Conservation (phyloP, 2,888 invertebrate species). For the Hirtodrosophila alboralis region DNA sequence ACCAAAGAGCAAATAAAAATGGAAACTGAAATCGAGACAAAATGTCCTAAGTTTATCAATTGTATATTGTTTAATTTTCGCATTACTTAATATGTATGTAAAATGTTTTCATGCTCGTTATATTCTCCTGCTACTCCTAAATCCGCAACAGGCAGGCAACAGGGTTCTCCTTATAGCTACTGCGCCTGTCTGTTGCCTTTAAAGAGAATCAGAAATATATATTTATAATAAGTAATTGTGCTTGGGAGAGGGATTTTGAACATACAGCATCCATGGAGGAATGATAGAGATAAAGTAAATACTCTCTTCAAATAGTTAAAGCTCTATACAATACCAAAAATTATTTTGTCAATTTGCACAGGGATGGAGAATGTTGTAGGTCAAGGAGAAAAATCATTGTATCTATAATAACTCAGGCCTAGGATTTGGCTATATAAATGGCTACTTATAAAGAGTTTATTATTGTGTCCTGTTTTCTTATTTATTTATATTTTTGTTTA, state of each 20-base stretch:
- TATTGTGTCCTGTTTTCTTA: too few relatives aligned
- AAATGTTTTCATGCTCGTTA: background rate
- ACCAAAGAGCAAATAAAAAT: background rate
- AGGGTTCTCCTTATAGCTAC: slow-evolving; percentile 30
- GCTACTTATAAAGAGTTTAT: background rate
- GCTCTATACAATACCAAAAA: background rate
- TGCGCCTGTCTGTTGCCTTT: slow-evolving; percentile 37
- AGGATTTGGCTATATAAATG: background rate
- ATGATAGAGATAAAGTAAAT: background rate
- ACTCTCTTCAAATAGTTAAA: background rate
- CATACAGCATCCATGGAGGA: slow-evolving; percentile 6
- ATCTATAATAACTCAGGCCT: background rate
- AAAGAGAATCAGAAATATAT: background rate
- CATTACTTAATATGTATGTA: background rate
- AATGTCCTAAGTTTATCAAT: background rate
- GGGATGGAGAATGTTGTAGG: slow-evolving; percentile 13
- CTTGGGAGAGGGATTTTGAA: slow-evolving; percentile 14
- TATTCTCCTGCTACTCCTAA: background rate
- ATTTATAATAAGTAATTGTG: slow-evolving; percentile 1
- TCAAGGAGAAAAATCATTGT: slow-evolving; percentile 20
- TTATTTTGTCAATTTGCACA: background rate
- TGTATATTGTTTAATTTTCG: slow-evolving; percentile 3
- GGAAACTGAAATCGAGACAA: background rate
- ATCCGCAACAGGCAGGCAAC: slow-evolving; percentile 62
- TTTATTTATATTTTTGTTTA: too few relatives aligned